Evolutionary conservation across 2,797 vertebrate species (phyloP), one percentile per base, ranked within the genome.

Genomic region (Notamacropus eugenii): DNA sequence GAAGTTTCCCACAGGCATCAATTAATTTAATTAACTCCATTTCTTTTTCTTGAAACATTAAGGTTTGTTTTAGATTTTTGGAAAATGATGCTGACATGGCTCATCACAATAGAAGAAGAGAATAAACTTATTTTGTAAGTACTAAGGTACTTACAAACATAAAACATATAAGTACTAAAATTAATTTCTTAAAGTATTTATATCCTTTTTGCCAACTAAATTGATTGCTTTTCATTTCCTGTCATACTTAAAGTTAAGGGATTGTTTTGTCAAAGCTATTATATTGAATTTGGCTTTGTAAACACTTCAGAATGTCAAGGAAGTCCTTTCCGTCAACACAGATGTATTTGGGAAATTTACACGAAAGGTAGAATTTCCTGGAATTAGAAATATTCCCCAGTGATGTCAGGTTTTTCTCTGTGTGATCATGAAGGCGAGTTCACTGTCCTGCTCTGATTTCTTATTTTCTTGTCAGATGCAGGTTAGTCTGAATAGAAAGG

Each of bases 251-350:
- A 54, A 29, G 62, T 96, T 1, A 52, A 55, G 27, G 55, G 28
- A 54, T 27, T 50, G 50, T 91, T 29, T 27, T 91, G 27, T 3
- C 57, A 93, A 92, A 24, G 14, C 9, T 56, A 27, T 8, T 94
- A 90, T 57, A 54, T 94, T 90, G 5, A 52, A 11, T 91, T 67
- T 93, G 54, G 6, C 28, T 95, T 67, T 91, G 0, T 92, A 91
- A 93, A 62, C 82, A 93, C 55, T n/a, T 93, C 52, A 91, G 67
- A 96, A 96, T 95, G 0, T 91, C 54, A 67, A 28, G 82, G 1
- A 67, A 92, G 19, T 0, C 9, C 93, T 95, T 91, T 94, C 1
- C 94, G 2, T 59, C 11, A 91, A 2, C 16, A 95, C 29, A 54
- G 90, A 91, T 29, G 22, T 40, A 56, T 22, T 9, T 96, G 92